phyloP scores from a whole-genome alignment of 2,888 invertebrate genomes.

The Disparrhopalites patrizii region DNA sequence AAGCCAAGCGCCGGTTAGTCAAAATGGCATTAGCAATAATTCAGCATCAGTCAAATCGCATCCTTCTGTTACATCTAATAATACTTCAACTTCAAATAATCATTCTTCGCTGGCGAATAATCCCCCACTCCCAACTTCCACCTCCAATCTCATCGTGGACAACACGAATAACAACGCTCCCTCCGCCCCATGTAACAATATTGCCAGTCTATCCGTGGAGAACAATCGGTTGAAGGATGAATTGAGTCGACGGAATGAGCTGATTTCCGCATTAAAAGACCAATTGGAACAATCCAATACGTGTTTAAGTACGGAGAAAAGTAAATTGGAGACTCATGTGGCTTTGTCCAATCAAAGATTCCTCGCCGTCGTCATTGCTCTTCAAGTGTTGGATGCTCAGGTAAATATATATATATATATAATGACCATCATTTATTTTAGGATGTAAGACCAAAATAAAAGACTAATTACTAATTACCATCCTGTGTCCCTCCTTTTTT shows the following conservation, averaged over 20 bases:
- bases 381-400: conserved; percentile 33
- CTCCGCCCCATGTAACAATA: conserved; percentile 9
- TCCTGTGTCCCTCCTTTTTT: no score
- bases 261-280: conserved; percentile 35
- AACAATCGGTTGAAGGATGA: conserved; percentile 37
- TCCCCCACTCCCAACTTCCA: no score
- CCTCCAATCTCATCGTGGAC: conserved; percentile 12
- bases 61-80: no score
- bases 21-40: not conserved
- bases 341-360: conserved; percentile 27
- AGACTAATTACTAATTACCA: no score
- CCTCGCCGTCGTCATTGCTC: conserved; percentile 29
- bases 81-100: conserved; percentile 4
- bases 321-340: conserved; percentile 26
- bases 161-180: conserved; percentile 20
- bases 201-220: conserved; percentile 30
- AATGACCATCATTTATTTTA: not conserved
- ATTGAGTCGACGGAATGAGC: conserved; percentile 27
- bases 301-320: conserved; percentile 26
- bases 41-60: no score
- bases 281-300: conserved; percentile 32
- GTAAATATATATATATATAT: conserved; percentile 17
- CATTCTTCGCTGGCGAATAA: conserved; percentile 11
- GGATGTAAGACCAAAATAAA: no score
- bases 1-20: not conserved